Percentiles rank a stretch among this genome's conserved stretches.
phyloP scores from a whole-genome alignment of 1,140 invertebrate species.

The Leptinotarsa defecta region DNA sequence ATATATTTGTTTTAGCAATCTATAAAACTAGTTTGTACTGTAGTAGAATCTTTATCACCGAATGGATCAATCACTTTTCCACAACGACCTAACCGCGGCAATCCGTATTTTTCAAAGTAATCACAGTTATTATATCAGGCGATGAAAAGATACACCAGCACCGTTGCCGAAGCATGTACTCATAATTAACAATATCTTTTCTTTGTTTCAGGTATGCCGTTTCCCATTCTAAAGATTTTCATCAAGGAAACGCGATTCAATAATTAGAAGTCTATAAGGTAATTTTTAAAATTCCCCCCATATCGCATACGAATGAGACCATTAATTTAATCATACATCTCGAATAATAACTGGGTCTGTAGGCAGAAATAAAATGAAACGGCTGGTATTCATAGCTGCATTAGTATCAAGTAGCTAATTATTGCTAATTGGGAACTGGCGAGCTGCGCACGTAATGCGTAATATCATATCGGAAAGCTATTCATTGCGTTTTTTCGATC shows the following conservation, averaged over 20 bases:
- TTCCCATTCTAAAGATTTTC: background rate
- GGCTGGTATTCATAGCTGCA: background rate
- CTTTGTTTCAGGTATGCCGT: slow-evolving; percentile 1
- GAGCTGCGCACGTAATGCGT: background rate
- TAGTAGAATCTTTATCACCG: background rate
- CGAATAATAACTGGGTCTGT: background rate
- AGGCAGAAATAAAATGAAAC: slow-evolving; percentile 6
- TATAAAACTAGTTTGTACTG: background rate
- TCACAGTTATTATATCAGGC: background rate
- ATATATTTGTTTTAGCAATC: too few species aligned
- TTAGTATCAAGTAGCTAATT: slow-evolving; percentile 1
- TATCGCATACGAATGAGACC: background rate
- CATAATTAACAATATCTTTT: background rate
- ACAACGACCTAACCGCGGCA: too few species aligned
- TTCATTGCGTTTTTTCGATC: background rate
- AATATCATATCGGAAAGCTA: background rate
- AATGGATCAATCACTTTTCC: background rate
- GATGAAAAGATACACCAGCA: background rate
- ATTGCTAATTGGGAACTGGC: background rate
- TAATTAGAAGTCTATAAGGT: slow-evolving; percentile 9
- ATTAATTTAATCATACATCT: slow-evolving; percentile 4
- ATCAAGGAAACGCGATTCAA: background rate
- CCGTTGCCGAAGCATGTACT: background rate
- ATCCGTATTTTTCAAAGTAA: background rate
- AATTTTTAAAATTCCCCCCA: background rate